phyloP scores from a whole-genome alignment of 2,113 vertebrate genomes.

The Stegastes partitus region DNA sequence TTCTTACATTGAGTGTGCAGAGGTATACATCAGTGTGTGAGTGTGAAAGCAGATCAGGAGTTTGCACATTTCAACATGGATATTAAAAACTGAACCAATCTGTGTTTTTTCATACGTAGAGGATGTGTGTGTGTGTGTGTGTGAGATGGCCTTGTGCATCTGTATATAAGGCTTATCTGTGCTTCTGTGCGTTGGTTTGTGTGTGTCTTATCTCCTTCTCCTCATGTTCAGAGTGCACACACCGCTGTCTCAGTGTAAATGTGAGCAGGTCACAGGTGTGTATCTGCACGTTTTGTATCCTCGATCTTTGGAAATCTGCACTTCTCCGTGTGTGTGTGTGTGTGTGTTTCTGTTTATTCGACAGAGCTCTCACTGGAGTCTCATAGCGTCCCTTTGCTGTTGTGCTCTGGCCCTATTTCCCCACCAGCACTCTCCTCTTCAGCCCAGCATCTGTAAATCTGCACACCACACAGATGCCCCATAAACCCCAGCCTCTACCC shows the following conservation, averaged over 20 bases:
- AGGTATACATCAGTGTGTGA: background rate
- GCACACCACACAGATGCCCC: constrained; percentile 71
- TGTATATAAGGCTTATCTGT: constrained; percentile 12
- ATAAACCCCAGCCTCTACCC: constrained; percentile 47
- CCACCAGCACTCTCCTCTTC: constrained; percentile 31
- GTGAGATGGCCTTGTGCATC: background rate
- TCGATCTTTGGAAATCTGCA: constrained; percentile 39
- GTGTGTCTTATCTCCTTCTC: constrained; percentile 1
- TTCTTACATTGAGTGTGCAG: background rate
- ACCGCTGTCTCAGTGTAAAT: constrained; percentile 50
- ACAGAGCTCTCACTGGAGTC: constrained; percentile 67
- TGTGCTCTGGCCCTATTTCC: constrained; percentile 12
- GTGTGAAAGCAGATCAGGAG: background rate
- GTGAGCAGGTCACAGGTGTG: constrained; percentile 47
- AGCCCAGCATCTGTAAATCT: constrained; percentile 72
- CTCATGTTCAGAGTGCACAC: constrained; percentile 36
- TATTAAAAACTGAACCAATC: constrained; percentile 7
- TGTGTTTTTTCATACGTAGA: background rate
- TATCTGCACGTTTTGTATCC: constrained; percentile 12
- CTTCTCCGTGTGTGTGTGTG: constrained; percentile 26
- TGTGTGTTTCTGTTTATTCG: constrained; percentile 50
- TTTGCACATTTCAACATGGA: constrained; percentile 19
- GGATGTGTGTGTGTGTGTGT: no score
- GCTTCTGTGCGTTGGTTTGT: constrained; percentile 9
- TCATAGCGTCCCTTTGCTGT: constrained; percentile 37